Evolutionary conservation across 2,113 vertebrate species (phyloP).

Genomic region (Maccullochella peelii): DNA sequence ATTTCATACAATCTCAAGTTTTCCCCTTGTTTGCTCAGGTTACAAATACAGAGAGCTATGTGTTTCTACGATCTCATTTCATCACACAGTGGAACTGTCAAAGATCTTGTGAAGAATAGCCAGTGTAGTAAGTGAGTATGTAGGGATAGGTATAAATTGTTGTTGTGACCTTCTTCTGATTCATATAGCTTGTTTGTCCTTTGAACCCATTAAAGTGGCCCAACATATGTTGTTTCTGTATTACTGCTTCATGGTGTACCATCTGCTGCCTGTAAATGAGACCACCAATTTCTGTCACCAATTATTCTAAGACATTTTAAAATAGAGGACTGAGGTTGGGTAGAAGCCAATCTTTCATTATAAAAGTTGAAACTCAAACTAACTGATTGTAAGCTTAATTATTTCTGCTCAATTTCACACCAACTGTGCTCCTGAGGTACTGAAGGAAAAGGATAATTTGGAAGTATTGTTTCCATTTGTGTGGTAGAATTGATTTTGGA

Average conservation of each 20-base stretch:
- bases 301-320: constrained; percentile 37
- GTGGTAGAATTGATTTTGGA: not conserved
- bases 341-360: not conserved
- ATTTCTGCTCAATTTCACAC: constrained; percentile 11
- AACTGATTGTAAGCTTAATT: not conserved
- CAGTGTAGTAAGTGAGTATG: not conserved
- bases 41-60: not conserved
- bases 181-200: constrained; percentile 39
- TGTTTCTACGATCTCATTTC: not conserved
- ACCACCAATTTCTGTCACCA: constrained; percentile 29
- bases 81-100: not conserved
- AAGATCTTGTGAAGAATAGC: not conserved
- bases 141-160: constrained; percentile 7
- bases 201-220: constrained; percentile 28
- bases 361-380: constrained; percentile 7
- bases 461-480: not conserved
- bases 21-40: not conserved
- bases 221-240: constrained; percentile 41
- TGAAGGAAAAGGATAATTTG: not conserved
- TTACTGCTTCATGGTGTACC: constrained; percentile 21
- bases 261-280: constrained; percentile 59
- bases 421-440: not conserved
- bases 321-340: not conserved
- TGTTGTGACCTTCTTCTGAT: constrained; percentile 13
- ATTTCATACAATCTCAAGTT: not conserved